Conservation (phyloP, 2,113 vertebrate genomes). For the Chamaea fasciata region DNA sequence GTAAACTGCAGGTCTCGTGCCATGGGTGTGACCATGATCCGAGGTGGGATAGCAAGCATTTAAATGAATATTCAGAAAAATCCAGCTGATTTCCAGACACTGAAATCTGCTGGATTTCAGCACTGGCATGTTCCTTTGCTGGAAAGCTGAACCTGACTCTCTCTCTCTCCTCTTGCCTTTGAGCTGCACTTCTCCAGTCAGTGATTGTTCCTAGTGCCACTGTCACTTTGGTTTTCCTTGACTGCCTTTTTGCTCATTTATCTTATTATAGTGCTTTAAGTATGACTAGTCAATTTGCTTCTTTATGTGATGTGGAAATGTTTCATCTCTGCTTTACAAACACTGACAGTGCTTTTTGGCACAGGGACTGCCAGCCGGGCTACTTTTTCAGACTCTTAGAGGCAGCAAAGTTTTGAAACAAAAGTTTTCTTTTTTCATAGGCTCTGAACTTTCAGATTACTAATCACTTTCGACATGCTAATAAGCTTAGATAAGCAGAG, state of each 20-base stretch:
- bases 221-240: conserved; percentile 7
- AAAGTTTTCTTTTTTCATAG: conserved; percentile 12
- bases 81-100: neutral
- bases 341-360: neutral
- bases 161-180: neutral
- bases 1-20: neutral
- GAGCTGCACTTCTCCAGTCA: neutral
- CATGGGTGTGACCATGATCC: neutral
- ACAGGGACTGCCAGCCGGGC: neutral
- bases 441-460: conserved; percentile 9
- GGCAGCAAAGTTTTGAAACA: neutral
- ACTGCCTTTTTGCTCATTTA: conserved; percentile 18
- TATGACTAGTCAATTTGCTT: conserved; percentile 61
- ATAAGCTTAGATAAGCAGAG: conserved; percentile 45
- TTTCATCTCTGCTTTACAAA: conserved; percentile 35
- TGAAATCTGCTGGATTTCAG: neutral
- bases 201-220: neutral
- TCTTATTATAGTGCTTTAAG: conserved; percentile 26
- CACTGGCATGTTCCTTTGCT: neutral
- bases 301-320: conserved; percentile 24
- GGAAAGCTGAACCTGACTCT: neutral
- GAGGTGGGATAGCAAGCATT: neutral
- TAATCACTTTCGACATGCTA: conserved; percentile 10
- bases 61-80: neutral
- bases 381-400: neutral